Evolutionary conservation across 1,140 invertebrate species (phyloP), one percentile per base, ranked within the genome.

Genomic region (Ceratina australensis): DNA sequence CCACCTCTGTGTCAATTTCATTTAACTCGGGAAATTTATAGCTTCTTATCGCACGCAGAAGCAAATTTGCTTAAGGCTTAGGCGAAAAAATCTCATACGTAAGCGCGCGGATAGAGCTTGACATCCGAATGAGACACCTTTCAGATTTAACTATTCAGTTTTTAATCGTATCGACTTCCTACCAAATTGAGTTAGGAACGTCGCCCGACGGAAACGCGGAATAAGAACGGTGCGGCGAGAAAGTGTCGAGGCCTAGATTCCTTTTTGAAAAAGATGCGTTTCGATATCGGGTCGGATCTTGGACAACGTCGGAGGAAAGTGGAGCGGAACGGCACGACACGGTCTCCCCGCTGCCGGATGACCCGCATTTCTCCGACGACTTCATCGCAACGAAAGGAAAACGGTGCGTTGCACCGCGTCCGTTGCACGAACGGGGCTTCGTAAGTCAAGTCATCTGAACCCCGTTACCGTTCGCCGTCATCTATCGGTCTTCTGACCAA

Each of bases 391-490:
- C 57, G 72, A 83, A 73, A 64, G 52, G 26, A 80, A 69, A 83
- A 60, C 64, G 78, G 72, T 75, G 20, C 72, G 78, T 54, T 80
- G 81, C 61, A 63, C 72, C 72, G 22, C 26, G 52, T 50, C 10
- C 33, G 33, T 42, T 42, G 65, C 74, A 79, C 50, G 33, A 33
- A 24, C 67, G 64, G 57, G 82, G 84, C 83, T 89, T 90, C 87
- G 84, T 87, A 87, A 89, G 87, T 86, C 87, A 90, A 90, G 85
- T 89, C 86, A 88, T 89, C 83, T 87, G 85, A 89, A 88, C 81
- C 83, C 76, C 86, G 82, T 89, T 87, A 87, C 80, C 80, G 76
- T 79, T 42, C 33, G 33, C 33, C 83, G 84, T 87, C 83, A 86
- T 89, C 87, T 82, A 68, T 87, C 78, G 81, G 82, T 87, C 83